These are phyloP conservation scores for Poliocrania exsul DNA, from an alignment of 2,797 vertebrate species.

Conservation along the genomic window DNA sequence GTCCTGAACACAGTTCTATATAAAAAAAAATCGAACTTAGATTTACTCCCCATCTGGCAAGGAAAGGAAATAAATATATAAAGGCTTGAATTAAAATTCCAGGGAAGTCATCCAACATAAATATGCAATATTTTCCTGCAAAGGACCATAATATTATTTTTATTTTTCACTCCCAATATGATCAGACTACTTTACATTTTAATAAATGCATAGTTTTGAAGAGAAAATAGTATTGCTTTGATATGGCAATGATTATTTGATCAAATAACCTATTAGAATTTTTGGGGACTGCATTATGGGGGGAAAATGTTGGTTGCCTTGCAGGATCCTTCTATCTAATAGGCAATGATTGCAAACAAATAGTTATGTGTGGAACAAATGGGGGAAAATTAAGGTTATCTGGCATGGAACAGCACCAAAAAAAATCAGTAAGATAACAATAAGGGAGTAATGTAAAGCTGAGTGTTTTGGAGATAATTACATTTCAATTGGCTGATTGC, in stretches of 20 bases:
- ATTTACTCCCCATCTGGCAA: conserved; percentile 8
- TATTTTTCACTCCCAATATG: conserved; percentile 49
- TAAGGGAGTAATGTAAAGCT: neutral
- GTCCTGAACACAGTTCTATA: conserved; percentile 1
- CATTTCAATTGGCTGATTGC: conserved; percentile 62
- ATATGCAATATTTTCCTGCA: conserved; percentile 66
- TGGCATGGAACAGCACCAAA: conserved; percentile 51
- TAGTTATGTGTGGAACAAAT: conserved; percentile 72
- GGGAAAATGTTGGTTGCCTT: conserved; percentile 50
- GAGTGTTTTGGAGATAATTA: conserved; percentile 52
- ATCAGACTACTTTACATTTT: conserved; percentile 76
- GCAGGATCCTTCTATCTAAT: conserved; percentile 61
- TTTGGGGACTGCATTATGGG: conserved; percentile 47
- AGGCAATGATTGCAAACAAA: conserved; percentile 75
- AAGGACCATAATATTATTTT: conserved; percentile 58
- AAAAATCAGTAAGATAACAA: neutral
- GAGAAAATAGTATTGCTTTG: conserved; percentile 70
- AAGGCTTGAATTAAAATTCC: conserved; percentile 65
- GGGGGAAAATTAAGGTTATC: conserved; percentile 70
- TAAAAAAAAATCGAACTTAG: neutral
- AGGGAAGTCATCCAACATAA: conserved; percentile 75
- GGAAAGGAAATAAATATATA: conserved; percentile 44
- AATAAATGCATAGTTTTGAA: conserved; percentile 72
- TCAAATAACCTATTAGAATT: conserved; percentile 73
- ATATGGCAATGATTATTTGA: conserved; percentile 73